A percentile compares a stretch with the other conserved stretches of the same genome.
These are phyloP conservation scores for Cephus pygmeus DNA, from an alignment of 2,888 invertebrate genomes.

Conservation along the genomic window DNA sequence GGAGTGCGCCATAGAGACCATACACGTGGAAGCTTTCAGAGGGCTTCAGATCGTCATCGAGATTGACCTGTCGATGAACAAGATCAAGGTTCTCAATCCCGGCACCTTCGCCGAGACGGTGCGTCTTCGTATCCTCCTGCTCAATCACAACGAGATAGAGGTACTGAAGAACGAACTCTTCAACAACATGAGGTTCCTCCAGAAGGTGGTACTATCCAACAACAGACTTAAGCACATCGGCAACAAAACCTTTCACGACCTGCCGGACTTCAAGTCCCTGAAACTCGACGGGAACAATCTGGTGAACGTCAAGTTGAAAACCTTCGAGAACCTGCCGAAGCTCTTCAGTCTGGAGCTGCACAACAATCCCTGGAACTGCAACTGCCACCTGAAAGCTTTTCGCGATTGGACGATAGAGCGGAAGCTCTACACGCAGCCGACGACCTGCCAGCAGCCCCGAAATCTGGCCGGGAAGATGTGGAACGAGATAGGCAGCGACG, in stretches of 20 bases:
- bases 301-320: slow-evolving; percentile 74
- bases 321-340: slow-evolving; percentile 74
- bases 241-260: slow-evolving; percentile 76
- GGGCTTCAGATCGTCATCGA: slow-evolving; percentile 84
- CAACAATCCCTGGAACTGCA: slow-evolving; percentile 90
- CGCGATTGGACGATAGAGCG: slow-evolving; percentile 80
- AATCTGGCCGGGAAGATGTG: slow-evolving; percentile 77
- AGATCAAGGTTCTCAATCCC: slow-evolving; percentile 73
- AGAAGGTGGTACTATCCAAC: slow-evolving; percentile 81
- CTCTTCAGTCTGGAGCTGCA: slow-evolving; percentile 80
- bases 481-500: slow-evolving; percentile 76
- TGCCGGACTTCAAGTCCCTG: slow-evolving; percentile 76
- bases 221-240: slow-evolving; percentile 79
- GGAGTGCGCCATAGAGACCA: slow-evolving; percentile 78
- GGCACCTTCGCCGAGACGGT: slow-evolving; percentile 79
- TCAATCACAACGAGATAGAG: slow-evolving; percentile 82
- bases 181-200: slow-evolving; percentile 77
- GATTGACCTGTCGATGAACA: slow-evolving; percentile 83
- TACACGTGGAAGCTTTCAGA: slow-evolving; percentile 82
- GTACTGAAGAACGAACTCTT: slow-evolving; percentile 82
- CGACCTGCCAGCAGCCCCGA: slow-evolving; percentile 78
- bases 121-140: slow-evolving; percentile 77
- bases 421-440: slow-evolving; percentile 80
- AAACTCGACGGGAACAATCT: slow-evolving; percentile 81
- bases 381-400: slow-evolving; percentile 84